phyloP scores from a whole-genome alignment of 2,113 vertebrate genomes.

The Nycticorax nycticorax region DNA sequence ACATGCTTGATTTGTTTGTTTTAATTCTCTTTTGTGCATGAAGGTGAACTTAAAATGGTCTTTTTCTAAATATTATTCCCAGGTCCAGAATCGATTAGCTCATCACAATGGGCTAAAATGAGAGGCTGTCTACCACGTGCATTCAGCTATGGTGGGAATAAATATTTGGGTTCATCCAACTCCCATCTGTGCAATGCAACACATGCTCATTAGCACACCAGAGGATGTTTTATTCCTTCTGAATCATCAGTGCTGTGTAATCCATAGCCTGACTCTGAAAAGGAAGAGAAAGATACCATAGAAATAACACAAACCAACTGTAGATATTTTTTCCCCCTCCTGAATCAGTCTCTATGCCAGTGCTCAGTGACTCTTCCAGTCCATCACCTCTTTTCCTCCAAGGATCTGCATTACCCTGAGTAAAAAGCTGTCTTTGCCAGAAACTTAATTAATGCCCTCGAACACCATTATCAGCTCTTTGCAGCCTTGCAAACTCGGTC shows the following conservation, averaged over 20 bases:
- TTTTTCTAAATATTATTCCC: not conserved
- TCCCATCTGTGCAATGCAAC: not conserved
- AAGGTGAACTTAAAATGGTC: not conserved
- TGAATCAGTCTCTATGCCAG: not conserved
- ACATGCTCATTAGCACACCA: not conserved
- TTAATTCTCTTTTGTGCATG: not conserved
- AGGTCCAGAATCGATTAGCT: not conserved
- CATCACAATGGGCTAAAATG: not conserved
- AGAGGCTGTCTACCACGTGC: not conserved
- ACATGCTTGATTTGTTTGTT: not conserved
- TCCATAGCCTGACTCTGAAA: not conserved
- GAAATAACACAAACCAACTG: not conserved
- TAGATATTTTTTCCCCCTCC: not conserved
- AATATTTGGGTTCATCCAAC: not conserved
- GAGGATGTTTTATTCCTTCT: not conserved
- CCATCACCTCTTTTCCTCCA: not conserved
- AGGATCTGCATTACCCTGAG: not conserved
- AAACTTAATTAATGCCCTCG: not conserved
- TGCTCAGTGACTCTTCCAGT: not conserved
- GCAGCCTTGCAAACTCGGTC: not conserved
- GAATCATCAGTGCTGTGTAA: not conserved
- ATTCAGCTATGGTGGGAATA: not conserved
- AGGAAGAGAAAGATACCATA: not conserved
- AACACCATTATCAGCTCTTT: not conserved
- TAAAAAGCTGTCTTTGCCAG: not conserved